A percentile compares a stretch with the other conserved stretches of the same genome.
Conservation (phyloP, 2,797 vertebrate species). For the Chaenodraco wilsoni region DNA sequence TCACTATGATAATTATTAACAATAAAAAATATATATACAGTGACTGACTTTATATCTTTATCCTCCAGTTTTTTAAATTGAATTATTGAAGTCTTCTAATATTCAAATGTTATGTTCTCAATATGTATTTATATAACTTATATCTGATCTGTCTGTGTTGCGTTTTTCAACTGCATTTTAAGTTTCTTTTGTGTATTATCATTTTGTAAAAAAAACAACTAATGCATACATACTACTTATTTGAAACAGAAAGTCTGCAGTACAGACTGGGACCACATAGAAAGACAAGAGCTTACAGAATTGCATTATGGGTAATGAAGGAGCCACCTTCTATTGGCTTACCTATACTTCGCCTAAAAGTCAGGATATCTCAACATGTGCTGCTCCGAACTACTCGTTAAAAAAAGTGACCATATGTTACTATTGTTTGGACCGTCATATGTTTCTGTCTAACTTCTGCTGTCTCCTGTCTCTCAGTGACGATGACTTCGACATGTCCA, state of each 20-base stretch:
- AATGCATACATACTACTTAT: background rate
- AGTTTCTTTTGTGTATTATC: too few relatives aligned
- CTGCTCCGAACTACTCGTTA: background rate
- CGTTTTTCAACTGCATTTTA: too few relatives aligned
- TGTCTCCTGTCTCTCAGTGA: slow-evolving; percentile 84
- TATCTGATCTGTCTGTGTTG: too few relatives aligned
- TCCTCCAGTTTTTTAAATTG: too few relatives aligned
- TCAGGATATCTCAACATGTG: background rate
- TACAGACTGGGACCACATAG: background rate
- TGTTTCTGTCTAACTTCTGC: slow-evolving; percentile 27
- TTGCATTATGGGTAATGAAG: slow-evolving; percentile 16
- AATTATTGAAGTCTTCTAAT: too few relatives aligned
- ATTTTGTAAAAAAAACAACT: too few relatives aligned
- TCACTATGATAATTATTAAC: too few relatives aligned
- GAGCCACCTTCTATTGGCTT: background rate
- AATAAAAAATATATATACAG: too few relatives aligned
- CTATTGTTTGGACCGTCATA: background rate
- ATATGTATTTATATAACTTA: too few relatives aligned
- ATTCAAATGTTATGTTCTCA: too few relatives aligned
- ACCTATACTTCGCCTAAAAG: background rate
- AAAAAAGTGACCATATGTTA: background rate
- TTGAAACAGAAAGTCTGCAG: background rate
- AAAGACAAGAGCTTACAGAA: background rate
- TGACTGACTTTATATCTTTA: too few relatives aligned
- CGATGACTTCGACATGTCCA: slow-evolving; percentile 98